Conservation (phyloP, 2,888 invertebrate genomes). For the Athalia circularis region DNA sequence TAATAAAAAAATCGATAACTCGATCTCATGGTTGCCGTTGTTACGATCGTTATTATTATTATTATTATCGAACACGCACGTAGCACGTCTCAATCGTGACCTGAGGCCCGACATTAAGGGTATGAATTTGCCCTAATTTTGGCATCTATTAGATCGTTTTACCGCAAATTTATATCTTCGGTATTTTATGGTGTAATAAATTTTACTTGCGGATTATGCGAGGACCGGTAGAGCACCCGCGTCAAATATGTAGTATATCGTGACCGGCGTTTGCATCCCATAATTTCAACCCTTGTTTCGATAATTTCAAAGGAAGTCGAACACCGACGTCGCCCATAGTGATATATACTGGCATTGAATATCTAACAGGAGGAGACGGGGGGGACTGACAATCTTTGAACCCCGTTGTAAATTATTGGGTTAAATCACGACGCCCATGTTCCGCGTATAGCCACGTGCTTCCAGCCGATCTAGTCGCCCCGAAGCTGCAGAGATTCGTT, state of each 20-base stretch:
- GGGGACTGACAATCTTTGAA: no score
- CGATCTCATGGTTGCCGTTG: no score
- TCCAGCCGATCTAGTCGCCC: no score
- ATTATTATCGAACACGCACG: no score
- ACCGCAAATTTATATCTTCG: slow-evolving; percentile 25
- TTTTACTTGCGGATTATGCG: background rate
- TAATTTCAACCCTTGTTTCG: slow-evolving; percentile 70
- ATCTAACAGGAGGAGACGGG: no score
- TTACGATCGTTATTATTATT: no score
- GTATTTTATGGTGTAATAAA: no score
- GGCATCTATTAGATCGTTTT: slow-evolving; percentile 25
- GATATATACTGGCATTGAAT: slow-evolving; percentile 2
- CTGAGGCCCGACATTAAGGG: slow-evolving; percentile 33
- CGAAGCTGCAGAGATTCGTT: no score
- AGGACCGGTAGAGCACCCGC: background rate
- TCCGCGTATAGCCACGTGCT: no score
- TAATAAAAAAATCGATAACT: no score
- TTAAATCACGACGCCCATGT: no score
- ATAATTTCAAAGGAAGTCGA: slow-evolving; percentile 70
- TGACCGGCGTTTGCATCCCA: slow-evolving; percentile 49
- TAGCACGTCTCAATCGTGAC: slow-evolving; percentile 28
- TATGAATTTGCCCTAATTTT: slow-evolving; percentile 33
- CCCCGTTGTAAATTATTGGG: no score
- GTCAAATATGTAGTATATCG: background rate
- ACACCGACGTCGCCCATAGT: slow-evolving; percentile 59